Base-by-base conservation (phyloP, 2,888 invertebrate species). In the Papilio demoleus region DNA sequence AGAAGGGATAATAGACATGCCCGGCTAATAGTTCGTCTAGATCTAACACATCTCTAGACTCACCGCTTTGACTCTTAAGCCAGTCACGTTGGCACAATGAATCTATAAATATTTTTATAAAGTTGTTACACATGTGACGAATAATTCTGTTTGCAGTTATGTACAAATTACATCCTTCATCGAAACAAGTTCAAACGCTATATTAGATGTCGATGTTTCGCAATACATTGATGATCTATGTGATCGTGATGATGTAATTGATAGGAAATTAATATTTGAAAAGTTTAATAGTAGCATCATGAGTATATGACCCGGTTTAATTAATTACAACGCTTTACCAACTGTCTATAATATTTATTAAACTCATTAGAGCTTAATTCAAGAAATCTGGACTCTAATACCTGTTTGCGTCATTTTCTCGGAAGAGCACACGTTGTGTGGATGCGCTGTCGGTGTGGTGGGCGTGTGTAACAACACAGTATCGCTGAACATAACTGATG, bases 321-420 rank as follows among this genome's bases (percentile, higher is more conserved):
- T 40, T 40, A n/a, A 40, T 6, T 40, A 6, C 6, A n/a, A 45
- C 42, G 8, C 19, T 17, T 45, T 2, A 42, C 17, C 42, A 42
- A 5, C 8, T 17, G 4, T 11, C 36, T 36, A 0, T 40, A 40
- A 40, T 3, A 4, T 40, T 40, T 40, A 36, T 36, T 36, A 36
- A 11, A 14, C 42, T 42, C 22, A 1, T 4, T 24, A 27, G 19
- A 53, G n/a, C n/a, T 27, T 27, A n/a, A 53, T 27, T 14, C 12
- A 17, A 53, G 11, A 31, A 9, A 31, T 59, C 22, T 36, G 19
- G 4, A 38, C 27, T 61, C 19, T 47, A 17, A 83, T 88, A 94
- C 95, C 95, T 74, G 97, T 96, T 90, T 97, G 97, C 4, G 97
- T 97, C 95, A 97, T 97, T 86, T 97, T 97, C 84, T 97, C 97